A percentile compares a stretch with the other conserved stretches of the same genome.
phyloP scores from a whole-genome alignment of 2,113 vertebrate genomes.

The Electrona antarctica region DNA sequence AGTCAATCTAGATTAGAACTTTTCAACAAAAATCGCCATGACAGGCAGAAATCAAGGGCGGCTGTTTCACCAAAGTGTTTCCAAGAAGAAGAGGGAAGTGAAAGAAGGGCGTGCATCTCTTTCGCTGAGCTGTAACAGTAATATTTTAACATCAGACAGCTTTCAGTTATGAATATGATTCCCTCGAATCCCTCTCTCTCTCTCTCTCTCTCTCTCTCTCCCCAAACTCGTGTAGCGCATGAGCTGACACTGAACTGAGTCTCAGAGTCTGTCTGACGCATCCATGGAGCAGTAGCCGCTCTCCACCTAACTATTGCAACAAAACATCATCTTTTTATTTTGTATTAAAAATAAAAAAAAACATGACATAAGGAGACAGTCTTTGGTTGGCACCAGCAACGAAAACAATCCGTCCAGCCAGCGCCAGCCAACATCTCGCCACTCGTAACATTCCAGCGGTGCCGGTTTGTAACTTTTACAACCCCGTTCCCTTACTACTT shows the following conservation, averaged over 20 bases:
- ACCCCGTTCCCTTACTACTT: neutral
- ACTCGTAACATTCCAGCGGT: slow-evolving; percentile 23
- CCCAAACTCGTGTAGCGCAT: neutral
- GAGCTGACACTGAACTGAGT: slow-evolving; percentile 16
- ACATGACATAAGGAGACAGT: slow-evolving; percentile 43
- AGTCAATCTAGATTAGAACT: too few relatives aligned
- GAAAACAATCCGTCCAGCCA: neutral
- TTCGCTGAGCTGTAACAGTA: neutral
- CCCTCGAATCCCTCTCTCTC: neutral
- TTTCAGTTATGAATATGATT: neutral
- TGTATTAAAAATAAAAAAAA: slow-evolving; percentile 5
- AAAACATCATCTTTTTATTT: too few relatives aligned
- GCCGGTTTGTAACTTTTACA: slow-evolving; percentile 43
- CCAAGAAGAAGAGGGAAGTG: slow-evolving; percentile 46
- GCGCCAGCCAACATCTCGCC: neutral
- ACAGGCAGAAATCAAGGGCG: too few relatives aligned
- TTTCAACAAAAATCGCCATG: too few relatives aligned
- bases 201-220: slow-evolving; percentile 2
- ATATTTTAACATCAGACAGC: too few relatives aligned
- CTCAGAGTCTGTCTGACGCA: slow-evolving; percentile 9
- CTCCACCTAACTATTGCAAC: slow-evolving; percentile 17
- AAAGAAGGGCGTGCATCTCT: slow-evolving; percentile 12
- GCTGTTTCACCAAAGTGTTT: too few relatives aligned
- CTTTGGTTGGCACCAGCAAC: neutral
- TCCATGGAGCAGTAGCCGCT: slow-evolving; percentile 50